Evolutionary conservation across 1,140 invertebrate species (phyloP), one percentile per base, ranked within the genome.

Genomic region (Schlechtendalia chinensis): DNA sequence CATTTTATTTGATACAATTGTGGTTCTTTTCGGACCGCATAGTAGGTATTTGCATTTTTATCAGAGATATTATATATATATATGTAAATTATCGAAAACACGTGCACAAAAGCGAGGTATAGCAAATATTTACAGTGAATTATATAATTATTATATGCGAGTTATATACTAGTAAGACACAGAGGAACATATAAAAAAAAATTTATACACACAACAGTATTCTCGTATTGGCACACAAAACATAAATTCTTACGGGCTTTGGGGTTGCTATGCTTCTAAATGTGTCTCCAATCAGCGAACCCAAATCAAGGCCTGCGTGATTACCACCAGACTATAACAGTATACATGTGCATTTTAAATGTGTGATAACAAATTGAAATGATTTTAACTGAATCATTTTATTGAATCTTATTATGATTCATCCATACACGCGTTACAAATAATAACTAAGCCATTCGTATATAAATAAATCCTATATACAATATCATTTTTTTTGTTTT

Each of bases 251-350:
- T 79, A 79, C 75, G 5, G 58, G 17, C 45, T n/a, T 58, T 19
- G 39, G 58, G 22, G 75, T 27, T 19, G 58, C 47, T 47, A 79
- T 79, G 17, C 39, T 61, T 63, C 39, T 79, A 19, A 79, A 58
- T 1, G 56, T 59, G 22, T 59, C 45, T 50, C 39, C 75, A 50
- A 79, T 79, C 17, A 79, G 58, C 5, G 75, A 79, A 47, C 75
- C 24, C 10, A 79, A 61, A 61, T 79, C 75, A 50, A 79, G 75
- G 22, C 39, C 75, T 39, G 58, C 16, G 8, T 61, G 54, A 79
- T 16, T 27, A 47, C 58, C 39, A 63, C 54, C 75, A 61, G 75
- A 79, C 75, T 79, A 79, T 59, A 79, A 79, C 56, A 61, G 32
- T 59, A 59, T 61, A 59, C 10, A 77, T 24, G 27, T 1, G 32